A percentile compares a stretch with the other conserved stretches of the same genome.
Evolutionary conservation across 2,797 vertebrate species (phyloP).

Genomic region (Lacerta bilineata): DNA sequence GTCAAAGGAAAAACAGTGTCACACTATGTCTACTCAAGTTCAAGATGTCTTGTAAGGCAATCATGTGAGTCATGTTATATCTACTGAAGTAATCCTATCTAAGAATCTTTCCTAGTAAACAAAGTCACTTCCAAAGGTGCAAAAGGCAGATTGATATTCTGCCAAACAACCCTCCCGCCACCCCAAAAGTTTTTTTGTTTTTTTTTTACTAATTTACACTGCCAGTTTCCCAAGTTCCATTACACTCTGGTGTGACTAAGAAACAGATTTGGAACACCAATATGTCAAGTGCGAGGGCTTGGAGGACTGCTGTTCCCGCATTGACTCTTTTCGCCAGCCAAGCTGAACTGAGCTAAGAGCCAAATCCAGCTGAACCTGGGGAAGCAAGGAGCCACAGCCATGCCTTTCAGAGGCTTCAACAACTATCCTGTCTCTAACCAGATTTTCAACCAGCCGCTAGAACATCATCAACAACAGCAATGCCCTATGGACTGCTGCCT

Average conservation of each 20-base stretch:
- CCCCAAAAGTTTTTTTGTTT: neutral
- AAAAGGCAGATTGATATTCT: rapidly evolving
- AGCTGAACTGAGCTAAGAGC: neutral
- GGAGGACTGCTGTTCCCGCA: neutral
- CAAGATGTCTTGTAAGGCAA: slow-evolving; percentile 69
- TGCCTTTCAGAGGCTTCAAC: neutral
- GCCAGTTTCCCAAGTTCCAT: neutral
- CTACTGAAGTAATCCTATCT: slow-evolving; percentile 63
- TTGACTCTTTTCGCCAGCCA: neutral
- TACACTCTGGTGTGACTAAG: neutral
- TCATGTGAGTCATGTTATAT: slow-evolving; percentile 68
- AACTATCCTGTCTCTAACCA: neutral
- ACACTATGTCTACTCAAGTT: slow-evolving; percentile 66
- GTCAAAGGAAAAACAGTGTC: slow-evolving; percentile 53
- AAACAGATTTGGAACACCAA: neutral
- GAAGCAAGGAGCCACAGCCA: neutral
- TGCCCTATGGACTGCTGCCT: neutral
- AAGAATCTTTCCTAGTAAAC: slow-evolving; percentile 64
- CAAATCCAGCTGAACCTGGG: neutral
- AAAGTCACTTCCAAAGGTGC: slow-evolving; percentile 9
- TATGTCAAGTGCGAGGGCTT: neutral
- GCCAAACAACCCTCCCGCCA: neutral
- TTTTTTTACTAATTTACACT: neutral
- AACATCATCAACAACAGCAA: neutral
- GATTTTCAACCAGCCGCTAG: neutral